phyloP scores from a whole-genome alignment of 2,113 vertebrate genomes.

The Spilogale gracilis region DNA sequence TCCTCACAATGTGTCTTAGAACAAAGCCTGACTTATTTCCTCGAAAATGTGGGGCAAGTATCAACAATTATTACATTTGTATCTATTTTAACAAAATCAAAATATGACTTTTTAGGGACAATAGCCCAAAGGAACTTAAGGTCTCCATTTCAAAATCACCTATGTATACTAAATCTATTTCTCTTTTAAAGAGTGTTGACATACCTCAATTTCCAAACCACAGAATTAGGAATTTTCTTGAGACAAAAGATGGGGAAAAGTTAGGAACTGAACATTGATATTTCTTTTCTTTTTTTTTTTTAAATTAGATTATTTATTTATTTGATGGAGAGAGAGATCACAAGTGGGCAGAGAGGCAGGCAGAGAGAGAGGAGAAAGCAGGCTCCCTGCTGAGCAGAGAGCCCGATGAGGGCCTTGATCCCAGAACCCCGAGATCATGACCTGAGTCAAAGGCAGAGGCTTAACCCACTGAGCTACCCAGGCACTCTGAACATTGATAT shows the following conservation, averaged over 20 bases:
- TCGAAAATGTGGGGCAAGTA: not conserved
- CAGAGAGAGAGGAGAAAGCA: too few relatives aligned
- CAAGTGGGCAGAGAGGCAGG: too few relatives aligned
- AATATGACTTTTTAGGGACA: not conserved
- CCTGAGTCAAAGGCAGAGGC: too few relatives aligned
- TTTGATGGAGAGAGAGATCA: too few relatives aligned
- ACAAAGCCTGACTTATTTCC: not conserved
- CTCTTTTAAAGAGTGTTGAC: not conserved
- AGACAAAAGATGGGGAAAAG: not conserved
- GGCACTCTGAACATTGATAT: not conserved
- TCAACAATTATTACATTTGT: not conserved
- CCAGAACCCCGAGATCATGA: too few relatives aligned
- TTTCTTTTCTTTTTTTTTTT: not conserved
- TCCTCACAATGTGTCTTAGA: not conserved
- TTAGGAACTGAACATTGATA: not conserved
- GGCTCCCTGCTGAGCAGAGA: too few relatives aligned
- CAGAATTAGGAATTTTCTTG: slow-evolving; percentile 28
- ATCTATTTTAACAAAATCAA: not conserved
- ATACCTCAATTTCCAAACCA: slow-evolving; percentile 6
- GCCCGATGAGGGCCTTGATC: too few relatives aligned
- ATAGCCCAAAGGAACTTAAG: not conserved
- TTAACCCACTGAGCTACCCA: too few relatives aligned
- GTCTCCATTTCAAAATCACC: not conserved
- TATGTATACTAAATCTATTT: not conserved
- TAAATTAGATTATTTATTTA: too few relatives aligned